Percentiles rank a stretch among this genome's conserved stretches.
phyloP scores from a whole-genome alignment of 2,888 invertebrate genomes.

The Lithosia quadra region DNA sequence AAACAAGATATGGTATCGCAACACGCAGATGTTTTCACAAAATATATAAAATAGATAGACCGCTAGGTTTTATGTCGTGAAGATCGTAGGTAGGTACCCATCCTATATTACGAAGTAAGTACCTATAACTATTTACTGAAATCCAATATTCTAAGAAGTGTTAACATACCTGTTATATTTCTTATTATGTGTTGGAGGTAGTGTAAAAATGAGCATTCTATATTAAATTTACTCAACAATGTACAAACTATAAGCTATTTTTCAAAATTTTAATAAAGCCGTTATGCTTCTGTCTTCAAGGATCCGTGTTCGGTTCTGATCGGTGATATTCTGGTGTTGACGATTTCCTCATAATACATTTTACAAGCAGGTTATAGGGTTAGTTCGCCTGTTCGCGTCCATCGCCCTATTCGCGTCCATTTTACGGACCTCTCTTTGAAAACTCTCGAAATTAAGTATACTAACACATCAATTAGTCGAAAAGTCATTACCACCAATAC shows the following conservation, averaged over 20 bases:
- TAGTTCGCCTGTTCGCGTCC: no score
- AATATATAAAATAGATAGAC: slow-evolving; percentile 43
- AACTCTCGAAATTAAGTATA: no score
- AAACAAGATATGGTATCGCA: slow-evolving; percentile 58
- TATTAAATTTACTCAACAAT: no score
- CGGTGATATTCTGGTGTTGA: neutral
- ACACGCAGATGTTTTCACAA: slow-evolving; percentile 55
- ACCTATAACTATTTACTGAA: neutral
- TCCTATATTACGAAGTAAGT: slow-evolving; percentile 4
- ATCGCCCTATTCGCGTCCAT: no score
- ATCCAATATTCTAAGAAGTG: neutral
- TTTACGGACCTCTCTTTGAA: no score
- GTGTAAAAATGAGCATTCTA: neutral
- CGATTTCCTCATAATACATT: neutral
- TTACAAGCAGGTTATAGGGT: neutral
- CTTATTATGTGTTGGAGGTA: neutral
- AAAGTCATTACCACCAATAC: no score
- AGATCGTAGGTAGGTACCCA: slow-evolving; percentile 23
- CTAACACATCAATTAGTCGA: no score
- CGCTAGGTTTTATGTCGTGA: slow-evolving; percentile 21
- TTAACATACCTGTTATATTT: neutral
- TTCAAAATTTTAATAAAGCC: neutral
- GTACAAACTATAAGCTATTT: neutral
- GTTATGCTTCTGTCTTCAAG: neutral
- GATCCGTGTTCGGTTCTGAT: neutral